phyloP scores from a whole-genome alignment of 2,113 vertebrate genomes.

The Paratilapia polleni region DNA sequence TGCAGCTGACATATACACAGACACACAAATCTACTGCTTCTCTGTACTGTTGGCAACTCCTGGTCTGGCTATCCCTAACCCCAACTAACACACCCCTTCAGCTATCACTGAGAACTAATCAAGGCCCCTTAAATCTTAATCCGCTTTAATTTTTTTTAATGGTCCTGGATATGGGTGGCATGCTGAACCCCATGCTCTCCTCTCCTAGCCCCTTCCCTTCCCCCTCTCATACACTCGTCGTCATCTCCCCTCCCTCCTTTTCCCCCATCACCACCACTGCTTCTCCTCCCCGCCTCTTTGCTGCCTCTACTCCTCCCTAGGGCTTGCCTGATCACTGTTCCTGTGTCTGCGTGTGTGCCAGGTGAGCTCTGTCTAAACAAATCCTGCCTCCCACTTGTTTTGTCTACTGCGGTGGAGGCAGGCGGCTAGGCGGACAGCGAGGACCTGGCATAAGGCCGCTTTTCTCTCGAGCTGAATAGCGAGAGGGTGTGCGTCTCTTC shows the following conservation, averaged over 20 bases:
- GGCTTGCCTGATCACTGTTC: constrained; percentile 70
- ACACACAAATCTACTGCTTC: constrained; percentile 43
- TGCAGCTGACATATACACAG: constrained; percentile 17
- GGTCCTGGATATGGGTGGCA: constrained; percentile 18
- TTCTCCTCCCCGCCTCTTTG: constrained; percentile 11
- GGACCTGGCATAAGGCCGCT: constrained; percentile 44
- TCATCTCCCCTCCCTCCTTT: not conserved
- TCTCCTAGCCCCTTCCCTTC: constrained; percentile 7
- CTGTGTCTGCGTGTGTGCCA: constrained; percentile 71
- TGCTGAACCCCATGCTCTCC: constrained; percentile 24
- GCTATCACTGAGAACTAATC: constrained; percentile 26
- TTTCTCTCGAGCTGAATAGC: constrained; percentile 48
- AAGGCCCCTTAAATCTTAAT: constrained; percentile 55
- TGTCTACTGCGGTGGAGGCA: constrained; percentile 68
- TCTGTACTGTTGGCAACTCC: constrained; percentile 21
- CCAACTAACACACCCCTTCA: constrained; percentile 23
- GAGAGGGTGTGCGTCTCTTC: not conserved
- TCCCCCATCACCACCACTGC: not conserved
- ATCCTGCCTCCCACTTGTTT: constrained; percentile 77
- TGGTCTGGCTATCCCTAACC: constrained; percentile 33
- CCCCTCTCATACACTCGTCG: constrained; percentile 16
- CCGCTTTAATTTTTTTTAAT: constrained; percentile 50
- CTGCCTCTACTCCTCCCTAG: constrained; percentile 53
- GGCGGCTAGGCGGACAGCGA: constrained; percentile 53
- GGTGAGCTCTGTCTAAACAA: constrained; percentile 81